Evolutionary conservation across 1,140 invertebrate genomes (phyloP).

Genomic region (Zaprionus ornatus): DNA sequence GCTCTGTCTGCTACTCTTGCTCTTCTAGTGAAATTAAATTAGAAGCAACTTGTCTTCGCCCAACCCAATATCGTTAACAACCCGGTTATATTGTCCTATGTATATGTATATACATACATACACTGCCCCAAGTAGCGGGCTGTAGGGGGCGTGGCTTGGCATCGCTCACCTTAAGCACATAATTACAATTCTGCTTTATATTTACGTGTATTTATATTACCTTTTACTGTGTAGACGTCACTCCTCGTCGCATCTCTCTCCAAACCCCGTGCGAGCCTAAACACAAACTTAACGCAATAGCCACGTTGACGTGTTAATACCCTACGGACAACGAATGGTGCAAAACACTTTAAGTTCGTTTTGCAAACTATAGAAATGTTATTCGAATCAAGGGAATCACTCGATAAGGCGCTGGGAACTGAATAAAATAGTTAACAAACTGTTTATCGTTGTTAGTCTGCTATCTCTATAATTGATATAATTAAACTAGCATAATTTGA

Average conservation of each 20-base stretch:
- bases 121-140: background rate
- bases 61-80: conserved; percentile 6
- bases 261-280: background rate
- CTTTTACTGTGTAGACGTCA: conserved; percentile 54
- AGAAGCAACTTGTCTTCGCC: conserved; percentile 67
- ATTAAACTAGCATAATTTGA: background rate
- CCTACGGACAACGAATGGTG: background rate
- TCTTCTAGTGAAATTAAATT: conserved; percentile 60
- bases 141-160: conserved; percentile 23
- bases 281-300: background rate
- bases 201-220: conserved; percentile 80
- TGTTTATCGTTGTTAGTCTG: too few species aligned
- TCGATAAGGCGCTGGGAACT: too few species aligned
- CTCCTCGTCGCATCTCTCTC: background rate
- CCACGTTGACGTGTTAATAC: background rate
- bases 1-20: background rate
- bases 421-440: too few species aligned
- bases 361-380: too few species aligned
- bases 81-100: conserved; percentile 4
- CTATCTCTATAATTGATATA: background rate
- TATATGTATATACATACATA: conserved; percentile 10
- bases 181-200: conserved; percentile 81
- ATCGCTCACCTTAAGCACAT: conserved; percentile 80
- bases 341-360: background rate
- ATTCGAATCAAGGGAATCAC: too few species aligned